Percentiles rank a stretch among this genome's conserved stretches.
Conservation (phyloP, 2,888 invertebrate species). For the Ligdia adustata region DNA sequence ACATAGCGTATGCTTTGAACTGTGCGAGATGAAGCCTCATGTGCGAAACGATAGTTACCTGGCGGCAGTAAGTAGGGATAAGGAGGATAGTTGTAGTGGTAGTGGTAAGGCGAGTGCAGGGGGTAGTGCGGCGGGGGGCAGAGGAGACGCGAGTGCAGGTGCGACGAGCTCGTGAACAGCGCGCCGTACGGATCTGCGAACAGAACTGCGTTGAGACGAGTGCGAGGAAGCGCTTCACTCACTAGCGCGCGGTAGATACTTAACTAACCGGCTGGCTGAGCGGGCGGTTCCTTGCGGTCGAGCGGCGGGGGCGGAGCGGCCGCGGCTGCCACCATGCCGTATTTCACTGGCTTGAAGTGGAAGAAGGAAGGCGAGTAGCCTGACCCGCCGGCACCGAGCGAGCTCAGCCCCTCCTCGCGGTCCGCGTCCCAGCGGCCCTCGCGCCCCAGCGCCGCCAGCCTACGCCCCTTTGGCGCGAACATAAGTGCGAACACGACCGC, state of each 20-base stretch:
- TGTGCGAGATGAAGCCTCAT: slow-evolving; percentile 28
- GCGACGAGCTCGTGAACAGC: slow-evolving; percentile 72
- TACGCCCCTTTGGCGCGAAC: slow-evolving; percentile 97
- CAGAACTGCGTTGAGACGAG: slow-evolving; percentile 66
- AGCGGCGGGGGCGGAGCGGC: slow-evolving; percentile 69
- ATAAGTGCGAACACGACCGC: slow-evolving; percentile 94
- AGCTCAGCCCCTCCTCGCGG: slow-evolving; percentile 92
- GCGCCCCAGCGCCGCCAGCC: slow-evolving; percentile 95
- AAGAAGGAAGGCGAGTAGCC: slow-evolving; percentile 96
- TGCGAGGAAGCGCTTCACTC: slow-evolving; percentile 75
- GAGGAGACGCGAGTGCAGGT: slow-evolving; percentile 76
- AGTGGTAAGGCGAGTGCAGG: slow-evolving; percentile 78
- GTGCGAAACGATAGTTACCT: slow-evolving; percentile 64
- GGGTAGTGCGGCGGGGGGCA: slow-evolving; percentile 80
- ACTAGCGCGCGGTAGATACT: slow-evolving; percentile 79
- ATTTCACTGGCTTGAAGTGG: slow-evolving; percentile 95
- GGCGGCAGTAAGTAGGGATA: slow-evolving; percentile 78
- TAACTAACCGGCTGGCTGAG: slow-evolving; percentile 84
- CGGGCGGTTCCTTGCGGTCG: slow-evolving; percentile 81
- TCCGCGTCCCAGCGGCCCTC: slow-evolving; percentile 93
- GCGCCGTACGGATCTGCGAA: slow-evolving; percentile 79
- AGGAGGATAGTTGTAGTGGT: slow-evolving; percentile 77
- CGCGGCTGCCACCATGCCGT: slow-evolving; percentile 86
- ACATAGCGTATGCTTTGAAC: slow-evolving; percentile 1
- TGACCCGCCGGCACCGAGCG: slow-evolving; percentile 89